phyloP scores from a whole-genome alignment of 2,888 invertebrate genomes.

The Margaritifera margaritifera region DNA sequence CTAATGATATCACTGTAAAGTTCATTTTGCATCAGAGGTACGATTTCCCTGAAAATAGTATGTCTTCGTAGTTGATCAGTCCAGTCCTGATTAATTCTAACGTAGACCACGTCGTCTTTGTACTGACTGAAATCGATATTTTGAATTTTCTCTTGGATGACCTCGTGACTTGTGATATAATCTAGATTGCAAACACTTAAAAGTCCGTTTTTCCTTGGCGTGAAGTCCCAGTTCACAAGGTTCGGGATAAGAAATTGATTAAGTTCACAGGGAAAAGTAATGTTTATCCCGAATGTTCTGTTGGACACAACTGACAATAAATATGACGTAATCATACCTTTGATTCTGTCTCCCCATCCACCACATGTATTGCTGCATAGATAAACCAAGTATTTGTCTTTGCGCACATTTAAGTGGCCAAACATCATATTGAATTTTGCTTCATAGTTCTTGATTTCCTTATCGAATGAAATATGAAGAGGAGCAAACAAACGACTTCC shows the following conservation, averaged over 20 bases:
- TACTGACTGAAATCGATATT: slow-evolving; percentile 5
- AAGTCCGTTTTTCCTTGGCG: background rate
- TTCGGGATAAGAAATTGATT: slow-evolving; percentile 14
- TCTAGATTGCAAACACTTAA: slow-evolving; percentile 3
- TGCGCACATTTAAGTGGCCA: background rate
- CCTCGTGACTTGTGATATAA: slow-evolving; percentile 11
- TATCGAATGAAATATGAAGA: too few species aligned
- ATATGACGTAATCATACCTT: slow-evolving; percentile 18
- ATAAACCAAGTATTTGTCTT: slow-evolving; percentile 17
- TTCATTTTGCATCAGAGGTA: slow-evolving; percentile 12
- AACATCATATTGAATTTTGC: too few species aligned
- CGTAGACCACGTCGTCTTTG: background rate
- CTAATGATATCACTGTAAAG: slow-evolving; percentile 11
- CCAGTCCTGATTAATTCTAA: slow-evolving; percentile 25
- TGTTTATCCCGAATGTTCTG: slow-evolving; percentile 15
- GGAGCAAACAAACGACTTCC: too few species aligned
- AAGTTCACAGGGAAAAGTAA: slow-evolving; percentile 13
- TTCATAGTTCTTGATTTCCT: too few species aligned
- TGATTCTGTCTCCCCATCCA: slow-evolving; percentile 20
- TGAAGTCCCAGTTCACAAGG: slow-evolving; percentile 15
- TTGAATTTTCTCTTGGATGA: slow-evolving; percentile 2
- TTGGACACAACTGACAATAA: slow-evolving; percentile 16
- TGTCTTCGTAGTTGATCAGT: slow-evolving; percentile 12
- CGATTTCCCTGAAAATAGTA: slow-evolving; percentile 7
- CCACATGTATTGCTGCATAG: slow-evolving; percentile 14